phyloP scores from a whole-genome alignment of 1,140 invertebrate species.

The Holcopasites calliopsidis region DNA sequence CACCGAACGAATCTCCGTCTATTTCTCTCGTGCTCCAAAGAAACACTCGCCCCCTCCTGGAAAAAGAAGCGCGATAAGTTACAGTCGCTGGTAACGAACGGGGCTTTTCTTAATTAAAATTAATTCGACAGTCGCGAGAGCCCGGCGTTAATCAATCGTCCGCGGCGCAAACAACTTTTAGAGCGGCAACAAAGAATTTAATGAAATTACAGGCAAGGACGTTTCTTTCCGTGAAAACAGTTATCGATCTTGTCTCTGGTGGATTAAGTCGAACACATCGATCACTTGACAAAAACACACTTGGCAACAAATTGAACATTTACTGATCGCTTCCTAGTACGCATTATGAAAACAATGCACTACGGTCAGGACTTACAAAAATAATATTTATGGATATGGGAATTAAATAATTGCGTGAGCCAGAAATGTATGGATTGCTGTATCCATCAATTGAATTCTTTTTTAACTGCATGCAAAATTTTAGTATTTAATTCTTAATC shows the following conservation, averaged over 20 bases:
- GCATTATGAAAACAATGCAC: not conserved
- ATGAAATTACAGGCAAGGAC: slow-evolving; percentile 36
- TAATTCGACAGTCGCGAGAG: slow-evolving; percentile 42
- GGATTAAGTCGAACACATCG: slow-evolving; percentile 41
- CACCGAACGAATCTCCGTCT: not conserved
- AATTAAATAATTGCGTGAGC: too few species aligned
- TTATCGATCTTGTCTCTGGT: not conserved
- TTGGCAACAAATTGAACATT: not conserved
- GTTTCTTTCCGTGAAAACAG: slow-evolving; percentile 20
- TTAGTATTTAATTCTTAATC: too few species aligned
- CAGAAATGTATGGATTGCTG: too few species aligned
- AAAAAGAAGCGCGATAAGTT: slow-evolving; percentile 21
- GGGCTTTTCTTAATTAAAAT: slow-evolving; percentile 31
- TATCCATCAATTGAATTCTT: too few species aligned
- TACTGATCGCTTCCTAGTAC: not conserved
- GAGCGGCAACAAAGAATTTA: slow-evolving; percentile 20
- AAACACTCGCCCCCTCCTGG: not conserved
- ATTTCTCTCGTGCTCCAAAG: slow-evolving; percentile 16
- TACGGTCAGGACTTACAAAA: too few species aligned
- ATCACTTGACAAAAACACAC: slow-evolving; percentile 32
- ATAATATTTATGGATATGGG: too few species aligned
- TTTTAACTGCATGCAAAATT: too few species aligned
- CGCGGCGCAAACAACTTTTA: not conserved
- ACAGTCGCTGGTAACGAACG: slow-evolving; percentile 1
- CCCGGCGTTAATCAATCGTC: slow-evolving; percentile 34